Evolutionary conservation across 35 echinoderm and acorn worm genomes (phyloP), one percentile per base, ranked within the genome.

Genomic region (Eucidaris tribuloides): DNA sequence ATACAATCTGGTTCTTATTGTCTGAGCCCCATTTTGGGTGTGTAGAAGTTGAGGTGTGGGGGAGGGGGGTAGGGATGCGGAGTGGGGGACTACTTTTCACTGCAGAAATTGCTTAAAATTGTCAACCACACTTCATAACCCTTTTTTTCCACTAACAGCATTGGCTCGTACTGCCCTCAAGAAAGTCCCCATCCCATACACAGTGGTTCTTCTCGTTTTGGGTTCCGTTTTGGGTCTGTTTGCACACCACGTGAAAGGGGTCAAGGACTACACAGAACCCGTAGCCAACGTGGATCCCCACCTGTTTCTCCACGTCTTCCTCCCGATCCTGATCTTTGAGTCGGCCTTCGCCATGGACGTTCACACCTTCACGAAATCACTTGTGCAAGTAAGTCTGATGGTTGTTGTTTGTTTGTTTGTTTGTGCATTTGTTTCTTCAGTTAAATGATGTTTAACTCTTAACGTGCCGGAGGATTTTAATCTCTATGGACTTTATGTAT

Each of bases 291-390:
- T 97, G 89, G 90, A 97, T 57, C 94, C 94, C 1, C 94, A 97
- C 43, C 78, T 97, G 14, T 65, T 97, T n/a, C 81, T 97, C 1
- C 85, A 92, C 38, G 52, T 97, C 18, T 97, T 97, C 44, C 85
- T 97, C 20, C 94, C 94, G 18, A 82, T 97, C 2, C 82, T 97
- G 3, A 89, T 97, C 45, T 97, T 97, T 78, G 94, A 97, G 82
- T 97, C 94, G n/a, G 94, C 94, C 34, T 97, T 97, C 66, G 94
- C 94, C n/a, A 97, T 97, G 94, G 94, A 97, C 64, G 94, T 97
- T 7, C 94, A 97, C 68, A 97, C 90, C 14, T 97, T 97, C 48
- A 77, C 92, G 62, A 92, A 90, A 54, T 92, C 90, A 19, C 63
- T 92, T 24, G 42, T 84, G 4, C 94, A 97, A 90, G 94, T 92